Conservation (phyloP, 2,888 invertebrate species). For the Lasioglossum morio region DNA sequence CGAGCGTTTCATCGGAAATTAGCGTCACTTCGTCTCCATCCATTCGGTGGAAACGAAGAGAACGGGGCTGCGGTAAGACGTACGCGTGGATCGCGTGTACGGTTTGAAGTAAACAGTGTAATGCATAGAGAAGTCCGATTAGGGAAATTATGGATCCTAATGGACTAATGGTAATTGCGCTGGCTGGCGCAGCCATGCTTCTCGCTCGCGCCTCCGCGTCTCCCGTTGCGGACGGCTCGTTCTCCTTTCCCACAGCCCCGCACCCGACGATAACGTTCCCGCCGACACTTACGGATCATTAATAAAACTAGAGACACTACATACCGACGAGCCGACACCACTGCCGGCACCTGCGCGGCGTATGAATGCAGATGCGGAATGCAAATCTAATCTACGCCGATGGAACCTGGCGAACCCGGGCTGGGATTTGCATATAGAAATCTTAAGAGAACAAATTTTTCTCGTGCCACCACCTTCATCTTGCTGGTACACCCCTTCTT, state of each 20-base stretch:
- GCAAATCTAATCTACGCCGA: conserved; percentile 62
- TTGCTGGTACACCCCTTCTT: conserved; percentile 5
- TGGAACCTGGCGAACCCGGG: conserved; percentile 39
- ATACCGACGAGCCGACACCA: conserved; percentile 10
- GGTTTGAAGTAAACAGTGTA: conserved; percentile 55
- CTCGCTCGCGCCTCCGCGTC: conserved; percentile 16
- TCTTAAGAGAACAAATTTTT: conserved; percentile 74
- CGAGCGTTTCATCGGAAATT: conserved; percentile 22
- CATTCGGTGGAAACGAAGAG: not conserved
- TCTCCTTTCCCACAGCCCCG: conserved; percentile 2
- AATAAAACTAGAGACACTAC: conserved; percentile 65
- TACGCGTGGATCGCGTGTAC: conserved; percentile 31
- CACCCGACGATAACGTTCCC: conserved; percentile 57
- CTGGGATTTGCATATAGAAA: conserved; percentile 73
- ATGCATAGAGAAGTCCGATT: conserved; percentile 63
- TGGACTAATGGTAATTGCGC: conserved; percentile 71
- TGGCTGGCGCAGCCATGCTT: conserved; percentile 23
- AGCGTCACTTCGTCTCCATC: conserved; percentile 20
- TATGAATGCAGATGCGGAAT: conserved; percentile 66
- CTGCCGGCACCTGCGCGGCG: not conserved
- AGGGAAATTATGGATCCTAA: conserved; percentile 72
- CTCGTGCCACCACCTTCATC: conserved; percentile 49
- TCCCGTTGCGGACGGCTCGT: conserved; percentile 6
- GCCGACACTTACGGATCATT: conserved; percentile 72
- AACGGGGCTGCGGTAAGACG: conserved; percentile 1